Base-by-base conservation (phyloP, 1,140 invertebrate genomes). In the Chymomyza costata region DNA sequence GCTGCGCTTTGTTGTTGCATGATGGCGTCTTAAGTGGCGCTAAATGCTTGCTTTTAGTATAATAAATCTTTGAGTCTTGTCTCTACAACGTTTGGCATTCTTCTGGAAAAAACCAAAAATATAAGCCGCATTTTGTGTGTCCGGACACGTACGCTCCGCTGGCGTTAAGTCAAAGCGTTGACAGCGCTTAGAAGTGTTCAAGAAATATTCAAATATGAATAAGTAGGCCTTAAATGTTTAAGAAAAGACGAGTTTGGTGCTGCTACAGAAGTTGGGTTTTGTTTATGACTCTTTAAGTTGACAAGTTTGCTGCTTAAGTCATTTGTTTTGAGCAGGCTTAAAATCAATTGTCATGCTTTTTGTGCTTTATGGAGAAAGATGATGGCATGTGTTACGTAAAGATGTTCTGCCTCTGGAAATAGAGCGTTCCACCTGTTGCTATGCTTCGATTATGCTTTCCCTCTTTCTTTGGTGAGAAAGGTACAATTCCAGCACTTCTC, bases 31-130 rank as follows among this genome's bases (percentile, higher is more conserved):
- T 73, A 78, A 78, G 74, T 78, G 73, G 73, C 73, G 73, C 74
- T 78, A 78, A 78, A 78, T 80, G 73, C 67, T 52, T 78, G 56
- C 73, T 73, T 78, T 78, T 73, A 68, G 64, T 80, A 78, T 71
- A 67, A 78, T 80, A 78, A 78, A 78, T 73, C 73, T 73, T 52
- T 68, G 56, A 49, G 37, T 44, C 48, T 63, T 46, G 45, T 51
- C n/a, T 53, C 45, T 37, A 21, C 51, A 18, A 54, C 40, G 15
- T 19, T 40, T 18, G 51, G 40, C 31, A 45, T 46, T 60, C 28
- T 50, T 56, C 50, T 59, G 21, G 21, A 3, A 3, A 25, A 8
- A 3, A 5, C 21, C 8, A 3, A 3, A 8, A 25, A 25, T 25
- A 5, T 78, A 60, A 78, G 62, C 67, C 54, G 51, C 50, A 51